Evolutionary conservation across 2,797 vertebrate genomes (phyloP).

Genomic region (Pagetopsis macropterus): DNA sequence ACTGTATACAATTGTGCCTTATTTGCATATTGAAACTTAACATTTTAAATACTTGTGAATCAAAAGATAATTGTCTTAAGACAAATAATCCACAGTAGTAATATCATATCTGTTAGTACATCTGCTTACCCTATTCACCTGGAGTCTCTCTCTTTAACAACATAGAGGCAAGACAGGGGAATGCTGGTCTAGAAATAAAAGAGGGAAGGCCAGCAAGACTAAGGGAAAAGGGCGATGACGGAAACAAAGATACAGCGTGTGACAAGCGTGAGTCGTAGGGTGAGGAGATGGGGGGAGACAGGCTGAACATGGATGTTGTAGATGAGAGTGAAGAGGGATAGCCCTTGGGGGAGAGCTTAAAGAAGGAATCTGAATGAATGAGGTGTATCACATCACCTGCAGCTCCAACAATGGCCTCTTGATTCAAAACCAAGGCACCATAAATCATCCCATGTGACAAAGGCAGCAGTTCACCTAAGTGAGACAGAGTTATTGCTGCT

Average conservation of each 20-base stretch:
- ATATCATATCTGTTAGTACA: too few relatives aligned
- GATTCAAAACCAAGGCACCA: constrained; percentile 60
- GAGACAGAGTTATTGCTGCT: constrained; percentile 56
- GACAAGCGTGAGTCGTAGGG: constrained; percentile 32
- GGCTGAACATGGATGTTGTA: constrained; percentile 29
- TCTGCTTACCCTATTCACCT: too few relatives aligned
- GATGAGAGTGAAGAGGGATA: constrained; percentile 19
- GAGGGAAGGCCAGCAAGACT: constrained; percentile 7
- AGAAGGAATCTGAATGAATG: constrained; percentile 42
- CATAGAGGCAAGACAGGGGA: constrained; percentile 24
- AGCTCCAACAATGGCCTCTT: constrained; percentile 52
- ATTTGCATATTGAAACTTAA: too few relatives aligned
- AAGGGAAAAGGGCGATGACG: constrained; percentile 43
- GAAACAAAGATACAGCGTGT: constrained; percentile 39
- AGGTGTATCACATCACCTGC: constrained; percentile 42
- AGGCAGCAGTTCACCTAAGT: constrained; percentile 43
- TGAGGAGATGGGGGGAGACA: constrained; percentile 33
- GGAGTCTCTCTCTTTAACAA: constrained; percentile 17
- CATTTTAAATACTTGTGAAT: too few relatives aligned
- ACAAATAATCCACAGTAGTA: too few relatives aligned
- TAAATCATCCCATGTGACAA: constrained; percentile 62
- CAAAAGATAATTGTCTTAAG: too few relatives aligned
- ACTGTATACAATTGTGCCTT: too few relatives aligned
- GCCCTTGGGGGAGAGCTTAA: constrained; percentile 22
- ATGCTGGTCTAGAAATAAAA: constrained; percentile 40